A percentile compares a stretch with the other conserved stretches of the same genome.
These are phyloP conservation scores for Tachina grossa DNA, from an alignment of 2,888 invertebrate genomes.

Conservation along the genomic window DNA sequence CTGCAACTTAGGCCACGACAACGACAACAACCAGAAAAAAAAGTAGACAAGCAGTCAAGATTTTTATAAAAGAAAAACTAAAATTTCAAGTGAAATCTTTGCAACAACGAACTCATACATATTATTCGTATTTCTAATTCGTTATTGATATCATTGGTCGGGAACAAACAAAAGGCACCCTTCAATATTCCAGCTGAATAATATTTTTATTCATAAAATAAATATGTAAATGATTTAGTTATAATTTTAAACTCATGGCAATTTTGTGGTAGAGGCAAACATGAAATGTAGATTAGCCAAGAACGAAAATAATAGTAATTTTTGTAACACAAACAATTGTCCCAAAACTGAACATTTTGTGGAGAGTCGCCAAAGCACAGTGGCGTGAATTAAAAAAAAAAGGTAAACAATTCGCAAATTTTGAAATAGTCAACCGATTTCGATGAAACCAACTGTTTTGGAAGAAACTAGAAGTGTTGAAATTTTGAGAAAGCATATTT, in stretches of 20 bases:
- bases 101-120: slow-evolving; percentile 21
- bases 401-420: too few species aligned
- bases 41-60: slow-evolving; percentile 58
- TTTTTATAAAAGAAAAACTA: slow-evolving; percentile 44
- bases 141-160: not conserved
- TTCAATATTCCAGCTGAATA: slow-evolving; percentile 11
- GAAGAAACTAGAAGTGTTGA: too few species aligned
- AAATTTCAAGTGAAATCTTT: slow-evolving; percentile 54
- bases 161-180: slow-evolving; percentile 1
- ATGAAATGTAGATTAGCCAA: too few species aligned
- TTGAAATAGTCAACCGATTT: too few species aligned
- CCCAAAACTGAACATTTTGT: too few species aligned
- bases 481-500: too few species aligned
- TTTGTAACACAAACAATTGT: too few species aligned
- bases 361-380: too few species aligned
- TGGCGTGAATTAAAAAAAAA: too few species aligned
- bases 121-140: not conserved
- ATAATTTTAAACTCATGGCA: not conserved
- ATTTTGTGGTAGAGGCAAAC: too few species aligned
- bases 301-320: too few species aligned
- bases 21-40: slow-evolving; percentile 6
- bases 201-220: not conserved
- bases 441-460: too few species aligned
- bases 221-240: not conserved
- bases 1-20: slow-evolving; percentile 13